Percentiles rank a stretch among this genome's conserved stretches.
These are phyloP conservation scores for Melieria crassipennis DNA, from an alignment of 2,888 invertebrate species.

Conservation along the genomic window DNA sequence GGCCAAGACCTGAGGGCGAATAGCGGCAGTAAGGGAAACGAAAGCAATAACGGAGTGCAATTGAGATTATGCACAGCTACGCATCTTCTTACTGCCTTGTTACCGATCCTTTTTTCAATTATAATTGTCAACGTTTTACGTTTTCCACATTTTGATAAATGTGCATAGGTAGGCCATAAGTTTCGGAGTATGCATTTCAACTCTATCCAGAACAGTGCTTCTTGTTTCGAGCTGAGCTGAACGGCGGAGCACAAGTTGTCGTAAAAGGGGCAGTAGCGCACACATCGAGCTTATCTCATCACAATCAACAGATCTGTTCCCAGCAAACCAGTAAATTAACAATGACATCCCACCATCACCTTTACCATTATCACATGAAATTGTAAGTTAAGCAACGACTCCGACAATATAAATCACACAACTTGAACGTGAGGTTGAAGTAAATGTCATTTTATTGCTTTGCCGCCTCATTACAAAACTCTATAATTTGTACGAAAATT, in stretches of 20 bases:
- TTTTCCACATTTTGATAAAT: neutral
- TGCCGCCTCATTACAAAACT: conserved; percentile 28
- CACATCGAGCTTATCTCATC: neutral
- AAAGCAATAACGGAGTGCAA: conserved; percentile 7
- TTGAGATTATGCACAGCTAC: conserved; percentile 1
- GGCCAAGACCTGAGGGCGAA: neutral
- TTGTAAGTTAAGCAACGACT: neutral
- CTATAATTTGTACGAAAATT: no score
- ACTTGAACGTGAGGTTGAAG: neutral
- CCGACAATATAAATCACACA: conserved; percentile 14
- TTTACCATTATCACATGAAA: conserved; percentile 44
- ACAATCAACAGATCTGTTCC: conserved; percentile 41
- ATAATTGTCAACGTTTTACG: conserved; percentile 51
- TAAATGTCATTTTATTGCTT: neutral
- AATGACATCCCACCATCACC: conserved; percentile 37
- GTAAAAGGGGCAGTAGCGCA: neutral
- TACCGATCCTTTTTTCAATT: conserved; percentile 52
- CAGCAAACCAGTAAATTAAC: conserved; percentile 35
- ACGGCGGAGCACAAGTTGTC: neutral
- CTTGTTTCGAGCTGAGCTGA: neutral
- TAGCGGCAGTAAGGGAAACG: neutral
- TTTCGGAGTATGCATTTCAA: neutral
- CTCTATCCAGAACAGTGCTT: neutral
- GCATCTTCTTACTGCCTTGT: conserved; percentile 36
- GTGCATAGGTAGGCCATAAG: neutral